Base-by-base conservation (phyloP, 2,113 vertebrate genomes). In the Phrynosoma blainvillii region DNA sequence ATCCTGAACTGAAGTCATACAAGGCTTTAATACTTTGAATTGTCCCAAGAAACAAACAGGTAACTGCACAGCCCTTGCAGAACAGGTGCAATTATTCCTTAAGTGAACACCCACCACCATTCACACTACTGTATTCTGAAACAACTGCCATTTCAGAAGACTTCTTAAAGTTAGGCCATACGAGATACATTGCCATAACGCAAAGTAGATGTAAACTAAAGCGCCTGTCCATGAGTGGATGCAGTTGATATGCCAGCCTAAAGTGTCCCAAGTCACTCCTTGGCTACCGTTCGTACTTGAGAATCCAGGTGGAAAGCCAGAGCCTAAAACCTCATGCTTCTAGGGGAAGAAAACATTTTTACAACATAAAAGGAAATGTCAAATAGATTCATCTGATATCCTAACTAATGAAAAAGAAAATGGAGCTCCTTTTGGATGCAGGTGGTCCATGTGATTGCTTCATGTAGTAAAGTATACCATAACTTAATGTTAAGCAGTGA, bases 391-490 rank as follows among this genome's bases (percentile, higher is more conserved):
- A 16, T 12, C 5, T 73, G 14, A 1, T 6, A 54, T 40, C 25
- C 36, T 80, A 70, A 40, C 30, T 36, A 85, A 85, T 66, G 36
- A 36, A 84, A 30, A 84, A 30, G 66, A 71, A 74, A 84, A 71
- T n/a, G 4, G 42, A 52, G 42, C 25, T 84, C 27, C 81, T 18
- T 71, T 7, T 27, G 2, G n/a, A 65, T 4, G 32, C 13, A 20
- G 23, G 27, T 54, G 71, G 5, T 56, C 12, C 4, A 47, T 73
- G 2, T 23, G 5, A 56, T 71, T 59, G 65, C 52, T 87, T 80
- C 47, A 27, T 56, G 25, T 47, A 47, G n/a, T n/a, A 79, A 86
- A 30, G 59, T 14, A 52, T 54, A 74, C 8, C 32, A n/a, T 71
- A 42, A 14, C 11, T 75, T 27, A 13, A 32, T 65, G 20, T 21